Conservation (phyloP, 2,888 invertebrate genomes). For the Margaritifera margaritifera region DNA sequence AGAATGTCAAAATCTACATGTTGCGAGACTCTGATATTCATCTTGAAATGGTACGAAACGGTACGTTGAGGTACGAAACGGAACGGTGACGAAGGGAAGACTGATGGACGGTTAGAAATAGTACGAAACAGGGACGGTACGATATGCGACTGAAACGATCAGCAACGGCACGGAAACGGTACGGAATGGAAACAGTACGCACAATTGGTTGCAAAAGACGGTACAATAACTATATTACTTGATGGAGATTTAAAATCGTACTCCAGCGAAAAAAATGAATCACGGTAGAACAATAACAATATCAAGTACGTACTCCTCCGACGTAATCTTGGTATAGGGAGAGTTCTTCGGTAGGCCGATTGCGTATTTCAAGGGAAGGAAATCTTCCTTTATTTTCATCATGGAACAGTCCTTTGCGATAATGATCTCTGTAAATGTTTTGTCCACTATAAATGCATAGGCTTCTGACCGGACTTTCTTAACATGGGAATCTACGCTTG, state of each 20-base stretch:
- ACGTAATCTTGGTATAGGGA: slow-evolving; percentile 46
- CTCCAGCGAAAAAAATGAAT: not conserved
- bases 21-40: too few species aligned
- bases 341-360: slow-evolving; percentile 57
- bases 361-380: slow-evolving; percentile 54
- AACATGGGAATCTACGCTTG: slow-evolving; percentile 24
- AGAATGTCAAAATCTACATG: too few species aligned
- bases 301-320: slow-evolving; percentile 53
- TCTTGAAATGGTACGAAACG: too few species aligned
- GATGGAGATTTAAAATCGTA: not conserved
- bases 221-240: too few species aligned
- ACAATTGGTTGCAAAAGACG: too few species aligned
- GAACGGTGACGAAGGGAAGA: too few species aligned
- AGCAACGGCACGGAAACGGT: too few species aligned
- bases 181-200: too few species aligned
- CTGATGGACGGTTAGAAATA: too few species aligned
- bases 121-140: too few species aligned
- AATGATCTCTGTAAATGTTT: slow-evolving; percentile 32
- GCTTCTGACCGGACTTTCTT: slow-evolving; percentile 12
- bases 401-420: slow-evolving; percentile 53
- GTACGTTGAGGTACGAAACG: too few species aligned
- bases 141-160: too few species aligned
- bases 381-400: slow-evolving; percentile 49
- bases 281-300: not conserved
- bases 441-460: slow-evolving; percentile 34